Percentiles rank a stretch among this genome's conserved stretches.
phyloP scores from a whole-genome alignment of 2,888 invertebrate genomes.

The Nematopogon swammerdamellus region DNA sequence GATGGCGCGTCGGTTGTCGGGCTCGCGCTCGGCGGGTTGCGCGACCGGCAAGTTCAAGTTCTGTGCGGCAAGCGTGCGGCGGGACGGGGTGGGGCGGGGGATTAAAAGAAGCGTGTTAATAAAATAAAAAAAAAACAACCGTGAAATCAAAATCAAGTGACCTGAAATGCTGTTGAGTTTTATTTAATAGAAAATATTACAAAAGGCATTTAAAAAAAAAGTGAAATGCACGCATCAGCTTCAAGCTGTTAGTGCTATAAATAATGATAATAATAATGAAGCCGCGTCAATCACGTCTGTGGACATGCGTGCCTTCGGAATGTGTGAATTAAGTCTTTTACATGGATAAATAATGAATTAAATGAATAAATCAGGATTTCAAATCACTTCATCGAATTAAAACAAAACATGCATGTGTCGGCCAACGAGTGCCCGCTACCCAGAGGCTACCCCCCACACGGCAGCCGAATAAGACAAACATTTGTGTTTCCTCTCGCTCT shows the following conservation, averaged over 20 bases:
- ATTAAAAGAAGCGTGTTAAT: constrained; percentile 60
- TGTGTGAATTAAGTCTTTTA: too few species aligned
- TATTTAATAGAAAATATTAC: too few species aligned
- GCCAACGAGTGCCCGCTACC: neutral
- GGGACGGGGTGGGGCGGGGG: constrained; percentile 37
- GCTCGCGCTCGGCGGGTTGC: neutral
- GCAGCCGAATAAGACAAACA: too few species aligned
- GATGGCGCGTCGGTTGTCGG: constrained; percentile 20
- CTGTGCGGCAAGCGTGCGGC: constrained; percentile 38
- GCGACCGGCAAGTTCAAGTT: constrained; percentile 51
- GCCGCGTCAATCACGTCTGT: too few species aligned
- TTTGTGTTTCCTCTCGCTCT: too few species aligned
- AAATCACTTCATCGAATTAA: neutral
- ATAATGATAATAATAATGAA: too few species aligned
- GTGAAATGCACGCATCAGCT: too few species aligned
- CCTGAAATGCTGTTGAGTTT: neutral
- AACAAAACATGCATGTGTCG: neutral
- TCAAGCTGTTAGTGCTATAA: too few species aligned
- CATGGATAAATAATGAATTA: too few species aligned
- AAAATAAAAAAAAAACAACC: constrained; percentile 37
- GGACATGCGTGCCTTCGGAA: too few species aligned
- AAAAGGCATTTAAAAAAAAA: too few species aligned
- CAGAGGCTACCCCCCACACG: too few species aligned
- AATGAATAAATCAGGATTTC: neutral
- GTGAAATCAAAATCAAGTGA: constrained; percentile 24